phyloP scores from a whole-genome alignment of 2,888 invertebrate species.

The Osedax fenrisi region DNA sequence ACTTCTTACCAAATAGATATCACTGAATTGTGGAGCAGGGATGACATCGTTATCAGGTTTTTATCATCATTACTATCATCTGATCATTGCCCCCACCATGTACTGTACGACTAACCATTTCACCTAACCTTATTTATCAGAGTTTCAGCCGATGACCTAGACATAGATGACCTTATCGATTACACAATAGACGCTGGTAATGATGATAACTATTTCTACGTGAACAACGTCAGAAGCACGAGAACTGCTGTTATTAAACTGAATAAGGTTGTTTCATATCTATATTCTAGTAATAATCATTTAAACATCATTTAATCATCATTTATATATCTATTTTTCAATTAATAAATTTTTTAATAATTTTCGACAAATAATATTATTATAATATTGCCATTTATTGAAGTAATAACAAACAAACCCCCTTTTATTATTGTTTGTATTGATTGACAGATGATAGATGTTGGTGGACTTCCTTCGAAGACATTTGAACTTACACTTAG shows the following conservation, averaged over 20 bases:
- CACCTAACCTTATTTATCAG: no score
- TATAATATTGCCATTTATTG: no score
- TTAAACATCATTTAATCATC: no score
- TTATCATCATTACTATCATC: no score
- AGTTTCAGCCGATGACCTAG: background rate
- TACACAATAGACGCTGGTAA: background rate
- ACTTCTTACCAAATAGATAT: background rate
- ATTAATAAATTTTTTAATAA: no score
- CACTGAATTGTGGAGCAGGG: background rate
- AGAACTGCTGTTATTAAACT: background rate
- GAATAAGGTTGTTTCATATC: background rate
- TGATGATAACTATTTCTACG: background rate
- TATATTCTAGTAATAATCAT: no score
- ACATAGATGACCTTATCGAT: background rate
- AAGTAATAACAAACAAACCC: no score
- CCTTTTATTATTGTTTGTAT: no score
- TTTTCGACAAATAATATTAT: no score
- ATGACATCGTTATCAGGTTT: background rate
- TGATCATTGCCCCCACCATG: no score
- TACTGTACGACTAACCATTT: no score
- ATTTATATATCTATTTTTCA: no score
- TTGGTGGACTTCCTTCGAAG: background rate
- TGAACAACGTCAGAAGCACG: background rate
- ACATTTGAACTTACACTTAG: background rate
- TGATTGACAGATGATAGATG: background rate